Conservation (phyloP, 2,888 invertebrate genomes). For the Noctuana brunneofusca region DNA sequence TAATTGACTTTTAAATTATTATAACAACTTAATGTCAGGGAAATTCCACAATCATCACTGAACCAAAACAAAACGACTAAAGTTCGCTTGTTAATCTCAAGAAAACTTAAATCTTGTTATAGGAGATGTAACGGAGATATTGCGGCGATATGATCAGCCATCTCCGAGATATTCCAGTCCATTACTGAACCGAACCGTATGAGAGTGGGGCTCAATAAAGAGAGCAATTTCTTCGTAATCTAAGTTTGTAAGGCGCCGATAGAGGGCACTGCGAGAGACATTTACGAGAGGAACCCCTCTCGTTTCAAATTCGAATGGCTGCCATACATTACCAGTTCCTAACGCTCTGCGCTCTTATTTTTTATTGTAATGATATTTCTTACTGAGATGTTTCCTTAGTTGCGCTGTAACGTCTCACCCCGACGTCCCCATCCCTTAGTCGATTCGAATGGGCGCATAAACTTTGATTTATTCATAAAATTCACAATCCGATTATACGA, state of each 20-base stretch:
- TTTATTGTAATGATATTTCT: slow-evolving; percentile 30
- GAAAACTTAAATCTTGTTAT: not conserved
- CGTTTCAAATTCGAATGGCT: slow-evolving; percentile 25
- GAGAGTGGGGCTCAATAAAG: slow-evolving; percentile 23
- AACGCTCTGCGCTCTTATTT: slow-evolving; percentile 17
- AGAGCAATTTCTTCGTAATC: slow-evolving; percentile 27
- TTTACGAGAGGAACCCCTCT: slow-evolving; percentile 14
- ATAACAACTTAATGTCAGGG: too few relatives aligned
- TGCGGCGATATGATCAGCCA: slow-evolving; percentile 21
- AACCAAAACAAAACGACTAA: slow-evolving; percentile 14
- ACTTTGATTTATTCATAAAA: slow-evolving; percentile 30
- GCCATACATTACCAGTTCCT: slow-evolving; percentile 20
- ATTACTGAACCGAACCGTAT: slow-evolving; percentile 23
- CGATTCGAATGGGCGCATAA: slow-evolving; percentile 18
- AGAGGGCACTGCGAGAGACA: slow-evolving; percentile 20
- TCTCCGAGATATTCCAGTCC: slow-evolving; percentile 21
- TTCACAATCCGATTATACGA: slow-evolving; percentile 29
- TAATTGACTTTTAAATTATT: too few relatives aligned
- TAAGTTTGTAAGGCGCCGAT: slow-evolving; percentile 27
- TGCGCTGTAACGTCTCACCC: slow-evolving; percentile 6
- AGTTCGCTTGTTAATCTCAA: slow-evolving; percentile 4
- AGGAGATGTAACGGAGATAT: not conserved
- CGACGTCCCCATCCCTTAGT: not conserved
- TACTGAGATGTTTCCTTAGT: slow-evolving; percentile 18
- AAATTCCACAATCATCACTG: not conserved